A percentile compares a stretch with the other conserved stretches of the same genome.
These are phyloP conservation scores for Tryphoninae sp. DNA, from an alignment of 2,888 invertebrate species.

Conservation along the genomic window DNA sequence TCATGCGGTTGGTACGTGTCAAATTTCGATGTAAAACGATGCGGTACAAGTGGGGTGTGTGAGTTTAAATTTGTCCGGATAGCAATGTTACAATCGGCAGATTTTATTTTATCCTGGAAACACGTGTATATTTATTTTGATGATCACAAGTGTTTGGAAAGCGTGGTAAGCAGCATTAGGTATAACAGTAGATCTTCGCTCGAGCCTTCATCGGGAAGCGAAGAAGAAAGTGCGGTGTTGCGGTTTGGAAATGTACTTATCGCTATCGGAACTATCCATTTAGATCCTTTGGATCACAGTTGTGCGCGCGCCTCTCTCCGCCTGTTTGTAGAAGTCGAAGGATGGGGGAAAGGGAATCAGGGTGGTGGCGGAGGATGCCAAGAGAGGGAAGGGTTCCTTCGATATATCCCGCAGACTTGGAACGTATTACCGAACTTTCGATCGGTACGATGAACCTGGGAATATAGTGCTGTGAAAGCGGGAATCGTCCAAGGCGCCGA, in stretches of 20 bases:
- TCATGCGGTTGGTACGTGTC: background rate
- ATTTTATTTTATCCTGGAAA: background rate
- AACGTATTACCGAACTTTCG: slow-evolving; percentile 65
- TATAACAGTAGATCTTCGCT: slow-evolving; percentile 44
- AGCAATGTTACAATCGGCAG: background rate
- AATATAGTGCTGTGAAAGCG: slow-evolving; percentile 52
- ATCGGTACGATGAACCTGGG: slow-evolving; percentile 62
- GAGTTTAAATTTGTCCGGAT: background rate
- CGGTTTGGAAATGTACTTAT: slow-evolving; percentile 62
- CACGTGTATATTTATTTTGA: slow-evolving; percentile 22
- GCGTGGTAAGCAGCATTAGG: slow-evolving; percentile 44
- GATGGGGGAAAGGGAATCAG: background rate
- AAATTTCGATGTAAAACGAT: background rate
- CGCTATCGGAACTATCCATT: slow-evolving; percentile 63
- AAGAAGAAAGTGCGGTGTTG: slow-evolving; percentile 57
- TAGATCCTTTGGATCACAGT: slow-evolving; percentile 57
- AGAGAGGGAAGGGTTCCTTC: slow-evolving; percentile 49
- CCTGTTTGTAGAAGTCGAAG: slow-evolving; percentile 15
- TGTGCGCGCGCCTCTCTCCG: slow-evolving; percentile 23
- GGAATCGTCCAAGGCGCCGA: slow-evolving; percentile 61
- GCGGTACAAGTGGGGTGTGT: background rate
- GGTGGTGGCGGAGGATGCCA: background rate
- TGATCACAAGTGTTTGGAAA: slow-evolving; percentile 30
- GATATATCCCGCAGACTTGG: slow-evolving; percentile 57
- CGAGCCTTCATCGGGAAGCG: slow-evolving; percentile 31